These are phyloP conservation scores for Mimachlamys varia DNA, from an alignment of 2,888 invertebrate species.

Conservation along the genomic window DNA sequence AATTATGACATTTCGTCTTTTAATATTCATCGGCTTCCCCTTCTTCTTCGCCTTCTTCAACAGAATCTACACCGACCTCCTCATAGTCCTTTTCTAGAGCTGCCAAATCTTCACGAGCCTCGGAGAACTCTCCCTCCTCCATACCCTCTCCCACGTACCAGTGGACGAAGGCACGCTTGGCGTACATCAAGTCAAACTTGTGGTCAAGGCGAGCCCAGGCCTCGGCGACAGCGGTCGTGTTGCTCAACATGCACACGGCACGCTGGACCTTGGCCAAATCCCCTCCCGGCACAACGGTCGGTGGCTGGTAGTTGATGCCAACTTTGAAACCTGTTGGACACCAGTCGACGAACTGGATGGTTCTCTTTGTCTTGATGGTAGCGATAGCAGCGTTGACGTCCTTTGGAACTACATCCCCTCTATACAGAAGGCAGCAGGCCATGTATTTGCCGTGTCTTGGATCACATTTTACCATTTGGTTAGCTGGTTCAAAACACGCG, in stretches of 20 bases:
- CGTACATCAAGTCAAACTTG: conserved; percentile 69
- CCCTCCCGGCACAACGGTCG: conserved; percentile 84
- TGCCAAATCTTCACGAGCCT: conserved; percentile 73
- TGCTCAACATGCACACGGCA: conserved; percentile 80
- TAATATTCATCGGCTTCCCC: conserved; percentile 25
- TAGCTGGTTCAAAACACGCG: conserved; percentile 75
- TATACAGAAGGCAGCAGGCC: conserved; percentile 80
- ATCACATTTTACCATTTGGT: conserved; percentile 80
- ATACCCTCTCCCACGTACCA: conserved; percentile 83
- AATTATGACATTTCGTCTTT: background rate
- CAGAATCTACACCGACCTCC: conserved; percentile 41
- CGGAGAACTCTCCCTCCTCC: conserved; percentile 73
- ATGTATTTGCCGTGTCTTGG: conserved; percentile 82
- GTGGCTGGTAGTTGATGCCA: conserved; percentile 93
- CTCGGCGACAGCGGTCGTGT: conserved; percentile 79
- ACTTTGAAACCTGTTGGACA: conserved; percentile 81
- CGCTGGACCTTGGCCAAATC: conserved; percentile 60
- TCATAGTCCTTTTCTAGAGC: conserved; percentile 71
- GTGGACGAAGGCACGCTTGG: conserved; percentile 77
- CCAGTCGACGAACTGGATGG: conserved; percentile 78
- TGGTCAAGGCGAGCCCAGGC: conserved; percentile 50
- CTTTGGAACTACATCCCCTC: conserved; percentile 74
- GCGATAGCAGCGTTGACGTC: conserved; percentile 79
- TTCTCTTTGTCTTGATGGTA: conserved; percentile 77
- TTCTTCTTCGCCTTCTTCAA: conserved; percentile 56